Percentiles rank a stretch among this genome's conserved stretches.
phyloP scores from a whole-genome alignment of 2,797 vertebrate genomes.

The Sebastolobus alascanus region DNA sequence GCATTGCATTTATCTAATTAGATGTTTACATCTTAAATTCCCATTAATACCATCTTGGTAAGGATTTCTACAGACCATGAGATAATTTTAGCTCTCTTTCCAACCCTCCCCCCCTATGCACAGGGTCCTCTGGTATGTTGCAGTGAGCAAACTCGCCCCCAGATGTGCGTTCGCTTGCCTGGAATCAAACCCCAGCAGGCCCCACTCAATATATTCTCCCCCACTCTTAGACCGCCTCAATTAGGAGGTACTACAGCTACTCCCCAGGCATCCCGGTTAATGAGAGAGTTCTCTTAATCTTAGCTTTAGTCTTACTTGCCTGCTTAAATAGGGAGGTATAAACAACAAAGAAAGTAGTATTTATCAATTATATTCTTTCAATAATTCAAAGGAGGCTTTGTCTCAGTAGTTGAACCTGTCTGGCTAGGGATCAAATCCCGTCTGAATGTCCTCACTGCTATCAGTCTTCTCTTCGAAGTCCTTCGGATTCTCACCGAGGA shows the following conservation, averaged over 20 bases:
- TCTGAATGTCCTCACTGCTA: conserved; percentile 10
- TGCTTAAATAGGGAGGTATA: conserved; percentile 42
- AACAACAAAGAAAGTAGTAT: conserved; percentile 50
- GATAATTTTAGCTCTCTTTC: conserved; percentile 17
- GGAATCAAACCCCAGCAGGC: conserved; percentile 48
- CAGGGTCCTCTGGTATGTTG: neutral
- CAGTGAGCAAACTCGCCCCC: conserved; percentile 8
- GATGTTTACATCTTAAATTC: conserved; percentile 34
- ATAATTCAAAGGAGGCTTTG: conserved; percentile 59
- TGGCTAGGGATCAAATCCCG: conserved; percentile 52
- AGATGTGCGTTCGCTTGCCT: conserved; percentile 34
- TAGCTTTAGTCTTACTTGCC: conserved; percentile 55
- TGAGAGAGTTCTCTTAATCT: conserved; percentile 67
- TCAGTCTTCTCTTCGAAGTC: neutral
- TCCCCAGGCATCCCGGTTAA: conserved; percentile 59
- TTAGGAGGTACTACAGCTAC: conserved; percentile 48
- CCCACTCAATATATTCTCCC: conserved; percentile 39
- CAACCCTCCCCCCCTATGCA: neutral
- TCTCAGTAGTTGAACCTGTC: conserved; percentile 50
- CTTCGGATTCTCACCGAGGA: conserved; percentile 2
- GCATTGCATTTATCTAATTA: conserved; percentile 13
- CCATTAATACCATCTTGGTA: conserved; percentile 14
- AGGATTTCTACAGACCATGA: conserved; percentile 11
- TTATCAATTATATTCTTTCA: conserved; percentile 52
- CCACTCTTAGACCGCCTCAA: conserved; percentile 52